Base-by-base conservation (phyloP, 2,113 vertebrate genomes). In the Malurus cyaneus region DNA sequence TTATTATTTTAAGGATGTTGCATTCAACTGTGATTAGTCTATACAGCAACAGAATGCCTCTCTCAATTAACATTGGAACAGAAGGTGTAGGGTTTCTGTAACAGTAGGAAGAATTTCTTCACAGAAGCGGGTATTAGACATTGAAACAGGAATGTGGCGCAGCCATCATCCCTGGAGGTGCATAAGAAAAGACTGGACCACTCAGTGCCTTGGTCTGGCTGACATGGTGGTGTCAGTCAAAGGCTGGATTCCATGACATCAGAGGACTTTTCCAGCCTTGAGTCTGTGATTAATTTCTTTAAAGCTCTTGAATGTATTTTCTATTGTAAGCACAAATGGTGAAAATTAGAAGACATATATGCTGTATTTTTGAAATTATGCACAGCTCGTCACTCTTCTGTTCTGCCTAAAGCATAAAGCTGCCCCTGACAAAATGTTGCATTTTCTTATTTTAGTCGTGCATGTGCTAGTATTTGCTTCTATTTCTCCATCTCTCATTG, bases 131-230 rank as follows among this genome's bases (percentile, higher is more conserved):
- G 31, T 6, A 36, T 52, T 42, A 44, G 61, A 14, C 5, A 11
- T 49, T 18, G 29, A 25, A 49, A 54, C 0, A 0, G 39, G n/a
- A 29, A 25, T 11, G 6, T 60, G n/a, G 8, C 76, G 29, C 6
- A 67, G 61, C 52, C 46, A 24, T 23, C 3, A 3, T 67, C 19
- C 54, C 29, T 74, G n/a, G 16, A 74, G 47, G 29, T 54, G 14
- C 8, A 13, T 34, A 31, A 54, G 25, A 21, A 67, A 60, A 67
- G 39, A 46, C 14, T 57, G 67, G 24, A 49, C 4, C 29, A 31
- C 20, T 29, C 34, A 49, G 23, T 67, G 65, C 32, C 34, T 12
- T 34, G 46, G 46, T 26, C 12, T 49, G 14, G 24, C 19, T 82
- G 61, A 18, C 7, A 2, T 31, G 13, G 25, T 44, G 44, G 9